Evolutionary conservation across 2,888 invertebrate species (phyloP), one percentile per base, ranked within the genome.

Genomic region (Apodemia duryi): DNA sequence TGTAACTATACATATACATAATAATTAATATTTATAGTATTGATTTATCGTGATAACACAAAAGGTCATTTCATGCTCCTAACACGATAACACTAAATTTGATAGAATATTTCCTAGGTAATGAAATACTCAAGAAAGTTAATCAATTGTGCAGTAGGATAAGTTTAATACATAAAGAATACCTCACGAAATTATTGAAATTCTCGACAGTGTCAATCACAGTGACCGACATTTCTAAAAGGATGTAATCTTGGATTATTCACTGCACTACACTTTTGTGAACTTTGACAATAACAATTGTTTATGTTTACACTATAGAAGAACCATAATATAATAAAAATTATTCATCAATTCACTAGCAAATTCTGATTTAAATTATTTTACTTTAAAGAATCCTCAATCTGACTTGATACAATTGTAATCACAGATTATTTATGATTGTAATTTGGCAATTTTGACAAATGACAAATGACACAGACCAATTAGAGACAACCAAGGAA

Each of bases 221-320:
- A 66, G 80, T 79, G 70, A 94, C 85, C 71, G 94, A 79, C 94
- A 94, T 94, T 79, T 74, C 75, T 70, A 69, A 81, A 77, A 69
- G 72, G 71, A 6, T 38, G 38, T 38, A 38, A 38, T 38, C 6
- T 38, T 38, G 7, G 38, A 7, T 43, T 43, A 43, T 43, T 43
- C 43, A 10, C 43, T 43, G 11, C 11, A 43, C 43, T 11, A 43
- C 43, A 11, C 11, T 43, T 11, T 43, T 43, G 0, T 43, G 11
- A 43, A 10, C 43, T 43, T 10, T 43, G 43, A 43, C 3, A 11
- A 43, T 10, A 43, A 43, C 11, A 11, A 3, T 11, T 10, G 2
- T 11, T 43, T 11, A 11, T 3, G 43, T 11, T 43, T 43, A 11
- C 11, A 43, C 43, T 43, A 43, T 3, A 43, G 11, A 43, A 43